Evolutionary conservation across 1,140 invertebrate genomes (phyloP).

Genomic region (Cydia fagiglandana): DNA sequence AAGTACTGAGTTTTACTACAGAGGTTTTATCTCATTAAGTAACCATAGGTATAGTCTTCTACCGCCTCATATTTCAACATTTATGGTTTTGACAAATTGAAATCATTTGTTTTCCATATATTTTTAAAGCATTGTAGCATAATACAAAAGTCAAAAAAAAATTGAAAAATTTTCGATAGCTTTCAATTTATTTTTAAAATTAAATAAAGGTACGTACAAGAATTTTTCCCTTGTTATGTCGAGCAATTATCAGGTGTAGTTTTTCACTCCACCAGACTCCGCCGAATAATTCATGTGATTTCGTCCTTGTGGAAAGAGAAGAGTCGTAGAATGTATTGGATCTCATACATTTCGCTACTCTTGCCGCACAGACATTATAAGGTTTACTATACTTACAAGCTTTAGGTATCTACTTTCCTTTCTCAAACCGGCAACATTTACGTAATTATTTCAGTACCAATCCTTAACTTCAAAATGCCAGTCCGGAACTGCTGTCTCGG

Average conservation of each 20-base stretch:
- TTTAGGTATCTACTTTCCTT: too few species aligned
- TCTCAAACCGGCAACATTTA: not conserved
- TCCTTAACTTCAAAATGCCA: conserved; percentile 48
- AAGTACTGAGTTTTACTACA: too few species aligned
- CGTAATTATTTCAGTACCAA: not conserved
- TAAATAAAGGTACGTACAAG: not conserved
- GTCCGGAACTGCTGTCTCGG: conserved; percentile 66
- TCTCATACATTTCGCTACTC: too few species aligned
- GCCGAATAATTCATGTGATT: too few species aligned
- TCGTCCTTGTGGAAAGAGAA: too few species aligned
- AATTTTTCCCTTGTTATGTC: too few species aligned
- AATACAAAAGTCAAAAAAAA: not conserved
- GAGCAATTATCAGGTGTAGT: too few species aligned
- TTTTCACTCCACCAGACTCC: too few species aligned
- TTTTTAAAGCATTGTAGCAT: conserved; percentile 14
- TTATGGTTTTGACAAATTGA: conserved; percentile 1
- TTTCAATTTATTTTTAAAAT: not conserved
- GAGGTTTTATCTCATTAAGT: not conserved
- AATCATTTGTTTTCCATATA: conserved; percentile 16
- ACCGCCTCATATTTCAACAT: not conserved
- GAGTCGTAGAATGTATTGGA: too few species aligned
- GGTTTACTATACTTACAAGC: too few species aligned
- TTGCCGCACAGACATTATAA: too few species aligned
- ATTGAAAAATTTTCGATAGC: not conserved
- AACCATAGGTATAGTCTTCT: not conserved